Evolutionary conservation across 2,113 vertebrate genomes (phyloP).

Genomic region (Lasiurus cinereus): DNA sequence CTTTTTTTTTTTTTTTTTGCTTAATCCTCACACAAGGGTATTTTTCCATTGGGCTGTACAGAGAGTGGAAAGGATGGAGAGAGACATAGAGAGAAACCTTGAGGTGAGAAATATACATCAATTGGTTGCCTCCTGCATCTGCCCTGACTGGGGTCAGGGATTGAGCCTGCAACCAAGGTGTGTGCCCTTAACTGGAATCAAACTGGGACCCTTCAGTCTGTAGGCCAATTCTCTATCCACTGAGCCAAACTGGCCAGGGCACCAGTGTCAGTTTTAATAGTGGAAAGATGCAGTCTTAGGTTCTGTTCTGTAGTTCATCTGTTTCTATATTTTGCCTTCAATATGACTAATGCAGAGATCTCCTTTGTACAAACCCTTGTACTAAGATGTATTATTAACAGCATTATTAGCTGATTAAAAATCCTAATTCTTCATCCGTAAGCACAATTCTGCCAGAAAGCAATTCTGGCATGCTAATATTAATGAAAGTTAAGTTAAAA

Average conservation of each 20-base stretch:
- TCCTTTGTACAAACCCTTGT: background rate
- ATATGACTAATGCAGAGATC: background rate
- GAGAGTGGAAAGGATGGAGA: too few relatives aligned
- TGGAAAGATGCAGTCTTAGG: background rate
- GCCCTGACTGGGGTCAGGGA: too few relatives aligned
- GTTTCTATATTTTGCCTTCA: slow-evolving; percentile 33
- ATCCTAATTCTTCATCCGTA: background rate
- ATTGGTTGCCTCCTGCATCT: too few relatives aligned
- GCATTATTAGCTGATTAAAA: background rate
- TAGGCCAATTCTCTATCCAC: too few relatives aligned
- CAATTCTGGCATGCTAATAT: background rate
- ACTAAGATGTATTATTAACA: background rate
- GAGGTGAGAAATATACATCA: too few relatives aligned
- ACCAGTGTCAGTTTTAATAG: background rate
- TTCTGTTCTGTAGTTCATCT: slow-evolving; percentile 14
- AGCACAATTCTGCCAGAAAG: background rate
- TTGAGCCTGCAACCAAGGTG: too few relatives aligned
- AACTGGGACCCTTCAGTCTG: too few relatives aligned
- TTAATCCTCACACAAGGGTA: too few relatives aligned
- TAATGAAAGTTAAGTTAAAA: background rate
- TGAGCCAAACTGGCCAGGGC: too few relatives aligned
- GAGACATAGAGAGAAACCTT: too few relatives aligned
- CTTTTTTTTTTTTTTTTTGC: background rate
- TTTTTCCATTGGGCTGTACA: too few relatives aligned
- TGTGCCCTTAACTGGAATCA: too few relatives aligned